phyloP scores from a whole-genome alignment of 2,113 vertebrate species.

The Albula glossodonta region DNA sequence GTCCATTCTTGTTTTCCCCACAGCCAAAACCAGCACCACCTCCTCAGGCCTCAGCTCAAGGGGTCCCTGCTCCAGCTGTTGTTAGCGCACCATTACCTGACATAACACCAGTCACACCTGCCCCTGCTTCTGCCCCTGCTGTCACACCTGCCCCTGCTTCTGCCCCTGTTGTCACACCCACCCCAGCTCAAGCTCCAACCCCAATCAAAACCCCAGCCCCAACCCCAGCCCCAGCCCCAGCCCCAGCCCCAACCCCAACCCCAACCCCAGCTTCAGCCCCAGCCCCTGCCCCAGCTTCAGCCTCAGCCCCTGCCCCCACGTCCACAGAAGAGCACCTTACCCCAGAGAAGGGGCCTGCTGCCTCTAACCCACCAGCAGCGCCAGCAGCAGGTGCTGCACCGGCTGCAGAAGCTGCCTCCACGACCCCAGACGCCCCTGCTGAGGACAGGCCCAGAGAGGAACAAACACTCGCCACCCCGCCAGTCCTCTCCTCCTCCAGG shows the following conservation, averaged over 20 bases:
- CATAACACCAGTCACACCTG: constrained; percentile 13
- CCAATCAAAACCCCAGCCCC: too few relatives aligned
- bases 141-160: constrained; percentile 28
- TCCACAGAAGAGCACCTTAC: constrained; percentile 4
- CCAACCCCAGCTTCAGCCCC: constrained; percentile 23
- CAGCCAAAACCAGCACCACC: constrained; percentile 61
- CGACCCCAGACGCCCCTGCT: background rate
- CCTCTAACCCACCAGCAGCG: constrained; percentile 3
- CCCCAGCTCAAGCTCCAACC: constrained; percentile 34
- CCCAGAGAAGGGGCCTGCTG: background rate
- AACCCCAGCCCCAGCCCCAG: too few relatives aligned
- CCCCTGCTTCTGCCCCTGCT: constrained; percentile 24
- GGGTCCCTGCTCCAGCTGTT: constrained; percentile 15
- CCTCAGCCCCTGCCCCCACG: constrained; percentile 13
- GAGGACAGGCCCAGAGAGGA: constrained; percentile 53
- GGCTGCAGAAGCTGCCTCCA: background rate
- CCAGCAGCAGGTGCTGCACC: constrained; percentile 21
- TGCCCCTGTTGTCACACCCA: constrained; percentile 16
- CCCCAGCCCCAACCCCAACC: background rate
- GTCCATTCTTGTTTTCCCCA: constrained; percentile 29
- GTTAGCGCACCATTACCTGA: constrained; percentile 15
- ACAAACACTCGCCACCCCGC: constrained; percentile 33
- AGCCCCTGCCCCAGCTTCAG: background rate
- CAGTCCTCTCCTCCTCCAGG: constrained; percentile 58
- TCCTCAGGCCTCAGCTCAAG: constrained; percentile 23